phyloP scores from a whole-genome alignment of 2,113 vertebrate species.

The Chrysemys picta region DNA sequence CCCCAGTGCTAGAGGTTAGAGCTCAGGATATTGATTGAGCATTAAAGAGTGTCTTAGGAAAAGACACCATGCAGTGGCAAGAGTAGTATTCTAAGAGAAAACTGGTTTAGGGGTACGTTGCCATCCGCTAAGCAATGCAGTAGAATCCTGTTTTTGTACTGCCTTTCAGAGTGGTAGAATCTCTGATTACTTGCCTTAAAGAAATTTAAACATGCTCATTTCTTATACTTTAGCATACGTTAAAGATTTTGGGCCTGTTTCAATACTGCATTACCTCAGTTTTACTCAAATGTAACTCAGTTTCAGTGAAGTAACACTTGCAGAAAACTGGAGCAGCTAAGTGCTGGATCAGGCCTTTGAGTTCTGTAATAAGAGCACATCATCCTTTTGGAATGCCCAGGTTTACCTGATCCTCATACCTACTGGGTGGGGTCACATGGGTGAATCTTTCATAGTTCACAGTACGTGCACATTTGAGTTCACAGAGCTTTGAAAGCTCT shows the following conservation, averaged over 20 bases:
- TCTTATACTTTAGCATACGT: background rate
- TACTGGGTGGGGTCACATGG: background rate
- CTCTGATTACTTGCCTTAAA: background rate
- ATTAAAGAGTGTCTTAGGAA: background rate
- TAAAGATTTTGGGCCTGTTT: background rate
- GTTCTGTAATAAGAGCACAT: background rate
- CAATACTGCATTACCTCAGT: background rate
- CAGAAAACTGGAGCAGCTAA: background rate
- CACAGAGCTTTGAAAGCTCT: background rate
- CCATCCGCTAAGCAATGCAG: slow-evolving; percentile 14
- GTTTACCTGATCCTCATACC: background rate
- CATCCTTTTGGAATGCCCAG: background rate
- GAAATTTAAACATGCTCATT: background rate
- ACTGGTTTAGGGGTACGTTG: background rate
- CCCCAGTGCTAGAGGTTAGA: background rate
- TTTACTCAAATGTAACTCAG: background rate
- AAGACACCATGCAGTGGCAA: background rate
- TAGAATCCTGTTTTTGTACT: rapidly evolving
- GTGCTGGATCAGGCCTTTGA: background rate
- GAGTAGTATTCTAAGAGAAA: background rate
- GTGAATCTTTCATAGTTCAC: background rate
- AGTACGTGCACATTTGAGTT: background rate
- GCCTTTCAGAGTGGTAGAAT: background rate
- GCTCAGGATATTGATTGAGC: background rate
- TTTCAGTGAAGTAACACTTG: background rate